A percentile compares a stretch with the other conserved stretches of the same genome.
Evolutionary conservation across 53 echinoderm and acorn worm species (phyloP).

Genomic region (Crossaster papposus): DNA sequence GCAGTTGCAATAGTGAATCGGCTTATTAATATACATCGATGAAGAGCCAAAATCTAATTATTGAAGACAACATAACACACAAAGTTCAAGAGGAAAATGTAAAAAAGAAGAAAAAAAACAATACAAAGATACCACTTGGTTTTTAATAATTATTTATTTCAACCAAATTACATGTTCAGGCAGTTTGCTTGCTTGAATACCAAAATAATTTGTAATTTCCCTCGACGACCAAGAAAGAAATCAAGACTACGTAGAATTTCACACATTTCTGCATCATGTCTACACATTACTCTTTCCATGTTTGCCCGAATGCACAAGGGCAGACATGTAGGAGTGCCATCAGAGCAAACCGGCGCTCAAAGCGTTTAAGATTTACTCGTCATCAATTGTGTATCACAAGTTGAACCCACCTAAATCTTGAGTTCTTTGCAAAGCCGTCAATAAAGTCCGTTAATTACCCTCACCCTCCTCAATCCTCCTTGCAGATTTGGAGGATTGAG

Average conservation of each 20-base stretch:
- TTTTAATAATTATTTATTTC: not conserved
- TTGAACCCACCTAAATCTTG: not conserved
- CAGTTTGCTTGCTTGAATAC: not conserved
- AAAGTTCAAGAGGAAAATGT: too few relatives aligned
- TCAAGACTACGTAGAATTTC: not conserved
- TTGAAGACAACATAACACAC: too few relatives aligned
- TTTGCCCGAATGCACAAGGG: constrained; percentile 52
- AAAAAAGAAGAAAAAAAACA: too few relatives aligned
- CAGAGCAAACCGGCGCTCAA: not conserved
- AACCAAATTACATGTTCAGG: too few relatives aligned
- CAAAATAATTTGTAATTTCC: not conserved
- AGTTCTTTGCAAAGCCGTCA: not conserved
- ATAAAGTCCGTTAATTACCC: not conserved
- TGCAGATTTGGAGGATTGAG: too few relatives aligned
- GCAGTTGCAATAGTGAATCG: too few relatives aligned
- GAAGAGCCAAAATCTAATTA: too few relatives aligned
- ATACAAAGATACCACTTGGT: not conserved
- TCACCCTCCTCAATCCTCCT: not conserved
- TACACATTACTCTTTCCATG: constrained; percentile 19
- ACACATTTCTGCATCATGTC: not conserved
- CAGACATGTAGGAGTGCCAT: constrained; percentile 13
- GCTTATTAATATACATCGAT: too few relatives aligned
- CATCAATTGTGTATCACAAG: constrained; percentile 29
- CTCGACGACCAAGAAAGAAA: not conserved
- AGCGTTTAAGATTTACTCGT: constrained; percentile 35